Conservation (phyloP, 2,797 vertebrate species). For the Myiothlypis chrysogaster region DNA sequence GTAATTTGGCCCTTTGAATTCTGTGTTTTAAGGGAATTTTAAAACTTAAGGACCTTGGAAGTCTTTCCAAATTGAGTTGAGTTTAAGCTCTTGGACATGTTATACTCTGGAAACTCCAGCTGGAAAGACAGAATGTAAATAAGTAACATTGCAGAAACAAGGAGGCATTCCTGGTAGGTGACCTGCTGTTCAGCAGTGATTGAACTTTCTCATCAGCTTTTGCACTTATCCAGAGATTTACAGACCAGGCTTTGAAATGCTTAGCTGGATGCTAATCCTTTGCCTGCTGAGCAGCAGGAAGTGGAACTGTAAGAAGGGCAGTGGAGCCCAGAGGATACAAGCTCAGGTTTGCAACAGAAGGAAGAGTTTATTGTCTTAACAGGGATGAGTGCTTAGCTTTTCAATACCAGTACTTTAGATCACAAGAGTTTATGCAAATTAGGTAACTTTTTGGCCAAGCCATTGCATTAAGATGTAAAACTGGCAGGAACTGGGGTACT, state of each 20-base stretch:
- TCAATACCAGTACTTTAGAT: not conserved
- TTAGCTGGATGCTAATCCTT: not conserved
- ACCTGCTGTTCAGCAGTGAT: not conserved
- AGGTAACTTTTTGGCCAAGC: not conserved
- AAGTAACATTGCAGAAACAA: not conserved
- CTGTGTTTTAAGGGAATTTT: not conserved
- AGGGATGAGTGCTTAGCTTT: not conserved
- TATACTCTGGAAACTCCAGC: not conserved
- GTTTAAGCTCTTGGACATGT: not conserved
- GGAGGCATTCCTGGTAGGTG: not conserved
- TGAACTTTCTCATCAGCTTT: slow-evolving; percentile 8
- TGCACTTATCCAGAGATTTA: not conserved
- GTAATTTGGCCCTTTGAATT: not conserved
- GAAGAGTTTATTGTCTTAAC: not conserved
- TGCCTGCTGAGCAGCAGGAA: not conserved
- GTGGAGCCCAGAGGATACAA: not conserved
- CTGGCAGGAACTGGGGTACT: not conserved
- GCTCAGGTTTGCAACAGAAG: not conserved
- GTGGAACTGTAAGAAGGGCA: not conserved
- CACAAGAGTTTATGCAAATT: not conserved
- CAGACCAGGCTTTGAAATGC: not conserved
- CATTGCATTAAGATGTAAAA: not conserved
- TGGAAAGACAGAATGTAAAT: not conserved
- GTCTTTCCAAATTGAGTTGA: not conserved
- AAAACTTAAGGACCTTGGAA: not conserved